These are phyloP conservation scores for Apogon talboti DNA, from an alignment of 2,797 vertebrate species.

Conservation along the genomic window DNA sequence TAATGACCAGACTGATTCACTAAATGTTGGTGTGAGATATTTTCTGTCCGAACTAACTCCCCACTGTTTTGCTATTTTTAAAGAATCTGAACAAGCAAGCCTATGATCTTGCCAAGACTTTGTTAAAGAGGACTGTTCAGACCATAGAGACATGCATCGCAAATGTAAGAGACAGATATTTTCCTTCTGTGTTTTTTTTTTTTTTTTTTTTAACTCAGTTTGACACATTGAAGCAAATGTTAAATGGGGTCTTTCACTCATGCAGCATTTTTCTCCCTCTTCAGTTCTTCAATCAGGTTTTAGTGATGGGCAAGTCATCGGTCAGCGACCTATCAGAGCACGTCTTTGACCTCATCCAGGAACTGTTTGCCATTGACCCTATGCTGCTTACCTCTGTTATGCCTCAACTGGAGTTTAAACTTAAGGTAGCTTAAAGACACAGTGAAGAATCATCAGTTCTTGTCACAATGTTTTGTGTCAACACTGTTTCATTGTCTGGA, in stretches of 20 bases:
- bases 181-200: not conserved
- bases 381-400: constrained; percentile 96
- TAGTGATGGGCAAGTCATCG: constrained; percentile 98
- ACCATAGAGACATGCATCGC: constrained; percentile 98
- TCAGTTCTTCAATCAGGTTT: constrained; percentile 99
- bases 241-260: not conserved
- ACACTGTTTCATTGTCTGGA: too few relatives aligned
- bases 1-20: not conserved
- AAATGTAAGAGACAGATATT: constrained; percentile 87
- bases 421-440: constrained; percentile 87
- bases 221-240: not conserved
- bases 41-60: not conserved
- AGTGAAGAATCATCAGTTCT: not conserved
- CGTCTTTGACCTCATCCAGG: constrained; percentile 98
- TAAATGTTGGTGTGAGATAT: not conserved
- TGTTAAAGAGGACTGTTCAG: constrained; percentile 97
- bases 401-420: constrained; percentile 99
- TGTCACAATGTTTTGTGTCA: not conserved
- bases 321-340: constrained; percentile 99
- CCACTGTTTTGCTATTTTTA: constrained; percentile 30
- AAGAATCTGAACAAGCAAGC: constrained; percentile 99
- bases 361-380: constrained; percentile 97
- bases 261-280: constrained; percentile 1
- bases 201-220: not conserved
- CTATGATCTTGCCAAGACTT: constrained; percentile 95